A percentile compares a stretch with the other conserved stretches of the same genome.
These are phyloP conservation scores for Brachionus paranguensis DNA, from an alignment of 1,140 invertebrate species.

Conservation along the genomic window DNA sequence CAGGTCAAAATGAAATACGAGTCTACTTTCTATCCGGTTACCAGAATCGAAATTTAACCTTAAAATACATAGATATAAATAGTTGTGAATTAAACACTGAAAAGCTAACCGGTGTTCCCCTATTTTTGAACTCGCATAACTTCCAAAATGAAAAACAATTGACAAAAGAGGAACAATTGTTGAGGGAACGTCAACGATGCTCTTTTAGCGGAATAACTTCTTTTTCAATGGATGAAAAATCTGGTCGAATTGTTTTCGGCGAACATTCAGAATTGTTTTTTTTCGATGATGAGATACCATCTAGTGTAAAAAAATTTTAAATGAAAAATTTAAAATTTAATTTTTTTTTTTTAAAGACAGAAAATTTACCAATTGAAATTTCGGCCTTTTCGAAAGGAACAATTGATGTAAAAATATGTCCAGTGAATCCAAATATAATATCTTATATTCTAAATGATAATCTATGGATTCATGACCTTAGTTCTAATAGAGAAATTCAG, in stretches of 20 bases:
- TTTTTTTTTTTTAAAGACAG: background rate
- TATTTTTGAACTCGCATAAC: background rate
- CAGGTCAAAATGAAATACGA: slow-evolving; percentile 5
- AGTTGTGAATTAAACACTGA: background rate
- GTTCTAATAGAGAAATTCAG: background rate
- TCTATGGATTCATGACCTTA: slow-evolving; percentile 8
- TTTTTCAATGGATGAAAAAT: slow-evolving; percentile 7
- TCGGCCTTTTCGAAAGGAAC: background rate
- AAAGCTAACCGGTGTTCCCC: background rate
- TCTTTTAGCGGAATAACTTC: slow-evolving; percentile 33
- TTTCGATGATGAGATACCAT: background rate
- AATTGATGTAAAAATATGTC: slow-evolving; percentile 34
- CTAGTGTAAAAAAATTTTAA: background rate
- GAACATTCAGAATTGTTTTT: background rate
- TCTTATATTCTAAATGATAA: slow-evolving; percentile 32
- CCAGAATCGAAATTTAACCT: background rate
- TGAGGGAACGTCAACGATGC: slow-evolving; percentile 21
- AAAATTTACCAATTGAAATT: background rate
- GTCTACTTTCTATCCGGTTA: background rate
- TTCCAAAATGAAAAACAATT: background rate
- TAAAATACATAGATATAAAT: slow-evolving; percentile 14
- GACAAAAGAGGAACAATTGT: slow-evolving; percentile 30
- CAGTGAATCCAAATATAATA: background rate
- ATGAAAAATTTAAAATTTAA: too few species aligned
- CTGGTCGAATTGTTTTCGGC: background rate